phyloP scores from a whole-genome alignment of 2,888 invertebrate species.

The Nineta flava region DNA sequence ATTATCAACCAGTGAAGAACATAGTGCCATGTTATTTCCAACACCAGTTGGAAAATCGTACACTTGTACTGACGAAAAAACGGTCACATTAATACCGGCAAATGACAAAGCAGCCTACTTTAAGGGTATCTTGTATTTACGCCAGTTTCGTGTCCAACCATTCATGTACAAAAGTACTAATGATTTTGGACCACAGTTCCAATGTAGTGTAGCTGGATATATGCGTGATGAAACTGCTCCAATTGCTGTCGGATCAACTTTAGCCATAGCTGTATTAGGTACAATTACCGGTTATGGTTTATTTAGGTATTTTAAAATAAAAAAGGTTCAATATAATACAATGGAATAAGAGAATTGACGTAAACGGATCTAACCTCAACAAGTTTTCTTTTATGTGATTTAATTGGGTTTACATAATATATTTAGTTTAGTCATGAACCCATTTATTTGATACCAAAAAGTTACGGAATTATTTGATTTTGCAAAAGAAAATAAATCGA shows the following conservation, averaged over 20 bases:
- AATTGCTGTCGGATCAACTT: constrained; percentile 64
- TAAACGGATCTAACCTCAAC: background rate
- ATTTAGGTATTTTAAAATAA: constrained; percentile 72
- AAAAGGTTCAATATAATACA: constrained; percentile 81
- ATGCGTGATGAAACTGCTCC: constrained; percentile 72
- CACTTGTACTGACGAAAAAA: constrained; percentile 53
- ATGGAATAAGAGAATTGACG: constrained; percentile 49
- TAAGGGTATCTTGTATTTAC: constrained; percentile 41
- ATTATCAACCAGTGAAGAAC: constrained; percentile 37
- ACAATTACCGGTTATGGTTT: constrained; percentile 75
- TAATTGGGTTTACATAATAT: background rate
- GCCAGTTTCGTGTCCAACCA: constrained; percentile 64
- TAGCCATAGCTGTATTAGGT: constrained; percentile 65
- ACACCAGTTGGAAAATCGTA: constrained; percentile 80
- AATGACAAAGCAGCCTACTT: background rate
- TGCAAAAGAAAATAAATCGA: too few species aligned
- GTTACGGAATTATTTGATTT: too few species aligned
- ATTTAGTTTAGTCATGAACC: too few species aligned
- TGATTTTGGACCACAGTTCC: constrained; percentile 50
- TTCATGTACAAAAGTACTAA: constrained; percentile 69
- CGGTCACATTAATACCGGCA: constrained; percentile 34
- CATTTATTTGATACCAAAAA: too few species aligned
- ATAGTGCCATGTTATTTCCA: constrained; percentile 51
- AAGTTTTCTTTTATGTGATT: too few species aligned
- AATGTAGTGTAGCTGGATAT: constrained; percentile 39